Evolutionary conservation across 2,797 vertebrate species (phyloP).

Genomic region (Schizothorax lantsangensis): DNA sequence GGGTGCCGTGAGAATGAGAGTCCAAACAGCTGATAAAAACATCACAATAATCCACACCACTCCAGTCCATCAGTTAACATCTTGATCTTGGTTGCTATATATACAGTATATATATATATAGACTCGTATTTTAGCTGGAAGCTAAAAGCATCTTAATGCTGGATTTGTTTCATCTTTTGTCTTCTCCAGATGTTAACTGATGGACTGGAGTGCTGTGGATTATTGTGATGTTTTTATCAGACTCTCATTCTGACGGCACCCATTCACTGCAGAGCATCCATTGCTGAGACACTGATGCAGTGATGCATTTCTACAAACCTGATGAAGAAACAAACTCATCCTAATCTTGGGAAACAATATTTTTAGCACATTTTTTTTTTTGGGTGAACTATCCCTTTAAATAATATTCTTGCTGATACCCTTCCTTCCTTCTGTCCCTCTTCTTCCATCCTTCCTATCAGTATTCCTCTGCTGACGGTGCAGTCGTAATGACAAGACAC

Average conservation of each 20-base stretch:
- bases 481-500: constrained; percentile 70
- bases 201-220: not conserved
- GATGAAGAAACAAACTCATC: not conserved
- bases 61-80: not conserved
- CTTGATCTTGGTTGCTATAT: too few species aligned
- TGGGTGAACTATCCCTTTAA: not conserved
- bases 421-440: not conserved
- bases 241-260: not conserved
- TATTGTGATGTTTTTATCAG: not conserved
- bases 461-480: constrained; percentile 67
- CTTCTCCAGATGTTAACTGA: not conserved
- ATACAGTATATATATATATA: too few species aligned
- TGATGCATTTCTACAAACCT: not conserved
- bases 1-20: not conserved
- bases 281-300: not conserved
- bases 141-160: too few species aligned
- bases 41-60: not conserved
- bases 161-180: too few species aligned
- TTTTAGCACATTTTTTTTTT: not conserved
- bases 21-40: too few species aligned
- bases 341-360: not conserved
- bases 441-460: constrained; percentile 59
- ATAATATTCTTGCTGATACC: not conserved
- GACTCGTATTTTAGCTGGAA: too few species aligned
- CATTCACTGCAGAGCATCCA: not conserved